phyloP scores from a whole-genome alignment of 2,797 vertebrate genomes.

The Hippoglossus hippoglossus region DNA sequence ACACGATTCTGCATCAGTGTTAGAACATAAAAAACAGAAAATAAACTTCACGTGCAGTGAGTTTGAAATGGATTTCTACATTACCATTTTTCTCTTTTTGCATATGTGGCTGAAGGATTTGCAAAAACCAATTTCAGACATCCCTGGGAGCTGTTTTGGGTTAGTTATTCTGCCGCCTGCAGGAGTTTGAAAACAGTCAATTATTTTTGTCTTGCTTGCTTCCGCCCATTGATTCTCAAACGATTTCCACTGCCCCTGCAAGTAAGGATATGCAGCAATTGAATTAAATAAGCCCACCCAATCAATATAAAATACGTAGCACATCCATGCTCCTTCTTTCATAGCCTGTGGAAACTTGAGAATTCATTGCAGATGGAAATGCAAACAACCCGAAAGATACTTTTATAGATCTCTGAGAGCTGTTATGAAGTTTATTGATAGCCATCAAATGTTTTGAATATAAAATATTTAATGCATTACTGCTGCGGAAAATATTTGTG shows the following conservation, averaged over 20 bases:
- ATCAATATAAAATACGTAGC: constrained; percentile 84
- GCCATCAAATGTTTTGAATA: constrained; percentile 75
- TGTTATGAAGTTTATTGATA: constrained; percentile 74
- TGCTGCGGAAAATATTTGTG: constrained; percentile 68
- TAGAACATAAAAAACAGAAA: constrained; percentile 41
- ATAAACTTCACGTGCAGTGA: constrained; percentile 63
- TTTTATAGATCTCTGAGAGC: constrained; percentile 77
- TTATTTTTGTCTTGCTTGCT: constrained; percentile 86
- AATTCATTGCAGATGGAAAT: constrained; percentile 78
- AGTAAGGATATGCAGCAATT: constrained; percentile 83
- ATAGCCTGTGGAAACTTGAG: constrained; percentile 73
- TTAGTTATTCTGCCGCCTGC: constrained; percentile 82
- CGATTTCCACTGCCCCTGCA: constrained; percentile 80
- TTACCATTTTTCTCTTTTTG: constrained; percentile 70
- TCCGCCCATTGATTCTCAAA: constrained; percentile 86
- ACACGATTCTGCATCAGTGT: constrained; percentile 35
- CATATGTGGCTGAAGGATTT: constrained; percentile 71
- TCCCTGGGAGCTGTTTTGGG: constrained; percentile 81
- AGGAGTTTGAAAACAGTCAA: constrained; percentile 86
- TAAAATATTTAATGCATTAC: constrained; percentile 73
- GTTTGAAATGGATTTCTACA: constrained; percentile 72
- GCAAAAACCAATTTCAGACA: constrained; percentile 76
- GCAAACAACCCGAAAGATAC: constrained; percentile 76
- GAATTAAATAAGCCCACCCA: constrained; percentile 84
- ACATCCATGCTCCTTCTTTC: constrained; percentile 70